Conservation (phyloP, 2,113 vertebrate genomes). For the Holacanthus passer region DNA sequence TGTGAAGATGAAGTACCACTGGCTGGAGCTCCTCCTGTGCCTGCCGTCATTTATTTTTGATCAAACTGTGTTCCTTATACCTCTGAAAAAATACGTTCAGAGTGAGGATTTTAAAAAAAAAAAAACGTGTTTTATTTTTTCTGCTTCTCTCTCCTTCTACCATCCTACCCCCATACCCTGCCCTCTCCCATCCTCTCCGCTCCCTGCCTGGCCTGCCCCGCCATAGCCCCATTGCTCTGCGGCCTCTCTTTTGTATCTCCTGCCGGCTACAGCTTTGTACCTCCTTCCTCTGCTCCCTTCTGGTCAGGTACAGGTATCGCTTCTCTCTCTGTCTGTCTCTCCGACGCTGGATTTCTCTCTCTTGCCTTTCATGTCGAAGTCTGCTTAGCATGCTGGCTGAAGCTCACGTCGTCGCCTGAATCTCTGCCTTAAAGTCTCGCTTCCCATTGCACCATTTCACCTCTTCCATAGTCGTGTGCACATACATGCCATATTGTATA, state of each 20-base stretch:
- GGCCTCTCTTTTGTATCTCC: constrained; percentile 97
- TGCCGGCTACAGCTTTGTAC: constrained; percentile 97
- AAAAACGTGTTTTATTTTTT: constrained; percentile 84
- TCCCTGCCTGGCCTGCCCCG: constrained; percentile 66
- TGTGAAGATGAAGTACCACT: neutral
- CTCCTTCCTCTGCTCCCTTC: constrained; percentile 98
- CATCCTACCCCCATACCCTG: constrained; percentile 18
- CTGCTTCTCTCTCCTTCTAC: constrained; percentile 80
- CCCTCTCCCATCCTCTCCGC: constrained; percentile 58
- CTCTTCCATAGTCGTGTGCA: constrained; percentile 9
- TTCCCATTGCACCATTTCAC: constrained; percentile 21
- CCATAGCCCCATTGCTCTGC: constrained; percentile 96
- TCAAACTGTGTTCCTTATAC: constrained; percentile 66
- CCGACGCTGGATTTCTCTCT: constrained; percentile 21
- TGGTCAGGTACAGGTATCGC: constrained; percentile 99
- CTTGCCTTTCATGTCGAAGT: constrained; percentile 35
- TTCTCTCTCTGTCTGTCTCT: constrained; percentile 78
- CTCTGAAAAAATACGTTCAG: constrained; percentile 67
- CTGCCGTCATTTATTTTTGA: constrained; percentile 27
- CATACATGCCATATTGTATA: constrained; percentile 13
- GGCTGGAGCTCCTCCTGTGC: neutral
- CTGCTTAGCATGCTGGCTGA: constrained; percentile 64
- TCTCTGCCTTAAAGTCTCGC: constrained; percentile 28
- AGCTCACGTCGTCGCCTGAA: constrained; percentile 30
- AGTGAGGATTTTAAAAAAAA: constrained; percentile 41